A percentile compares a stretch with the other conserved stretches of the same genome.
Evolutionary conservation across 2,888 invertebrate genomes (phyloP).

Genomic region (Agrochola macilenta): DNA sequence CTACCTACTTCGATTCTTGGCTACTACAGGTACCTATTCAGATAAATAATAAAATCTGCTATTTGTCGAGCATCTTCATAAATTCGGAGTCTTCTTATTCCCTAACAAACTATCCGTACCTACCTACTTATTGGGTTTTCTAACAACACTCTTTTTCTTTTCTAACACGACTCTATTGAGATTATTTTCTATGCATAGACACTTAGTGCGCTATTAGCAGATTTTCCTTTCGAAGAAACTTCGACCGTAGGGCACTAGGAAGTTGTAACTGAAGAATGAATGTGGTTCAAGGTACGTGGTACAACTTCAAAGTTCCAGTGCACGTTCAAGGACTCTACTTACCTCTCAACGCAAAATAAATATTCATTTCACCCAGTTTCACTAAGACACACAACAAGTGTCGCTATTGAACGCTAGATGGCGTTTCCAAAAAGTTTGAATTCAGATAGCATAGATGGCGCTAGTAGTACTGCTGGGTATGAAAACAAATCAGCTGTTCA

Average conservation of each 20-base stretch:
- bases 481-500: slow-evolving; percentile 3
- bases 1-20: too few relatives aligned
- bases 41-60: not conserved
- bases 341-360: not conserved
- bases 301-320: not conserved
- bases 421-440: slow-evolving; percentile 4
- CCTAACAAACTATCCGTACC: not conserved
- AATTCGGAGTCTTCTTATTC: not conserved
- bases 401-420: slow-evolving; percentile 62
- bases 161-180: too few relatives aligned
- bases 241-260: not conserved
- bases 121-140: not conserved
- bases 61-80: not conserved
- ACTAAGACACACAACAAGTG: slow-evolving; percentile 5
- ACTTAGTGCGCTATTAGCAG: not conserved
- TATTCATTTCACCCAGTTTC: not conserved
- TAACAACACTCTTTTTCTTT: not conserved
- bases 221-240: not conserved
- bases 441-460: slow-evolving; percentile 25
- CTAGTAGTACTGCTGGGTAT: not conserved
- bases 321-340: not conserved
- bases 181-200: not conserved
- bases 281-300: not conserved
- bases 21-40: not conserved
- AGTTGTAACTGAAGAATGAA: not conserved